Conservation (phyloP, 1,140 invertebrate genomes). For the Aphidius gifuensis region DNA sequence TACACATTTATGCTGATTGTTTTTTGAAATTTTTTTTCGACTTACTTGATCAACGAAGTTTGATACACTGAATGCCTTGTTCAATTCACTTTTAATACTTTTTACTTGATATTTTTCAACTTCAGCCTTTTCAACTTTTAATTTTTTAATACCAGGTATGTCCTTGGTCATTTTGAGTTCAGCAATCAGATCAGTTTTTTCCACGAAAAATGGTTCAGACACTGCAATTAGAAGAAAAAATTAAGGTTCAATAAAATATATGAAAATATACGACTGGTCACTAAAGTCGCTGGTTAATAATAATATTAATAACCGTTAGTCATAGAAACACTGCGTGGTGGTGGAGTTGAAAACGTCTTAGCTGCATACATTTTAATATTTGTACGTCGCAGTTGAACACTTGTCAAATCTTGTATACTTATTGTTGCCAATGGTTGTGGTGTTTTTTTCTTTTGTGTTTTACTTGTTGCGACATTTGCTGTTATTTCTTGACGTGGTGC, state of each 20-base stretch:
- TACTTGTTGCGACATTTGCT: neutral
- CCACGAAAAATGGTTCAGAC: slow-evolving; percentile 67
- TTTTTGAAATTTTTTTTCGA: slow-evolving; percentile 20
- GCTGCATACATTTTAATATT: slow-evolving; percentile 67
- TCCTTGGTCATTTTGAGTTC: slow-evolving; percentile 87
- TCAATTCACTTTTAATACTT: slow-evolving; percentile 77
- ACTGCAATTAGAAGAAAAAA: slow-evolving; percentile 45
- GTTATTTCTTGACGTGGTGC: neutral
- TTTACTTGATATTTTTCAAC: slow-evolving; percentile 76
- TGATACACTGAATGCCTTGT: slow-evolving; percentile 77
- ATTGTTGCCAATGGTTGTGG: slow-evolving; percentile 76
- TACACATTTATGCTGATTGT: neutral
- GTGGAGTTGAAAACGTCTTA: slow-evolving; percentile 74
- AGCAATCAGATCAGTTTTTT: slow-evolving; percentile 83
- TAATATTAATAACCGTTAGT: slow-evolving; percentile 43
- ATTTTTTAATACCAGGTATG: slow-evolving; percentile 83
- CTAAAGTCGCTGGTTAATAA: neutral
- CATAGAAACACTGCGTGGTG: slow-evolving; percentile 69
- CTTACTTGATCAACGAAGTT: slow-evolving; percentile 86
- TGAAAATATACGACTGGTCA: slow-evolving; percentile 5
- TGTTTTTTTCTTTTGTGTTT: slow-evolving; percentile 37
- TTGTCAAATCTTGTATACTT: slow-evolving; percentile 80
- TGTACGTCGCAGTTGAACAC: slow-evolving; percentile 74
- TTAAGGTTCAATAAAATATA: slow-evolving; percentile 14
- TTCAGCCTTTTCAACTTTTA: slow-evolving; percentile 83